These are phyloP conservation scores for Semaprochilodus insignis DNA, from an alignment of 2,797 vertebrate genomes.

Conservation along the genomic window DNA sequence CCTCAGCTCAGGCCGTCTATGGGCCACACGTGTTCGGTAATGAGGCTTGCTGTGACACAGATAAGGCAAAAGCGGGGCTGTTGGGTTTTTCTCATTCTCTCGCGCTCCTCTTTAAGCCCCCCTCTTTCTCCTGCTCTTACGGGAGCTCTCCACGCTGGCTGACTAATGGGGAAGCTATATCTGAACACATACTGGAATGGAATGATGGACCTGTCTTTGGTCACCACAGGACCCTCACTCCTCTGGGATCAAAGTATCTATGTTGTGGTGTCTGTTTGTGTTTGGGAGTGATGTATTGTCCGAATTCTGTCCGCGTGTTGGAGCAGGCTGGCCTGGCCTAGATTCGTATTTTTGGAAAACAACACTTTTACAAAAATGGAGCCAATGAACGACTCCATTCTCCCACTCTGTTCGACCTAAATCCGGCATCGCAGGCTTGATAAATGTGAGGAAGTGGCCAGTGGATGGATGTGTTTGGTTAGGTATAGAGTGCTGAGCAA, in stretches of 20 bases:
- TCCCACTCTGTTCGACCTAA: not conserved
- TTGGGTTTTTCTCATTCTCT: constrained; percentile 19
- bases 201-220: constrained; percentile 41
- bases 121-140: constrained; percentile 41
- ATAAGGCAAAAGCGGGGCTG: constrained; percentile 35
- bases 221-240: constrained; percentile 33
- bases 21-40: constrained; percentile 37
- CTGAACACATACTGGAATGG: constrained; percentile 21
- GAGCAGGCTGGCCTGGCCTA: constrained; percentile 26
- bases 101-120: not conserved
- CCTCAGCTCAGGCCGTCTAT: constrained; percentile 15
- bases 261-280: not conserved
- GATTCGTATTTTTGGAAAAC: constrained; percentile 1
- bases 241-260: constrained; percentile 25
- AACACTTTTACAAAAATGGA: not conserved
- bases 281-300: constrained; percentile 35
- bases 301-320: constrained; percentile 21
- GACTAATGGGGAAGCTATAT: constrained; percentile 44
- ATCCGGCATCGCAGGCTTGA: not conserved
- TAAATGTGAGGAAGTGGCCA: not conserved
- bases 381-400: not conserved
- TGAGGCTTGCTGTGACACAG: constrained; percentile 45
- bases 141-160: constrained; percentile 35
- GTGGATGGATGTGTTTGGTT: not conserved
- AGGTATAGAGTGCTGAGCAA: too few species aligned